Evolutionary conservation across 2,797 vertebrate species (phyloP).

Genomic region (Lagodon rhomboides): DNA sequence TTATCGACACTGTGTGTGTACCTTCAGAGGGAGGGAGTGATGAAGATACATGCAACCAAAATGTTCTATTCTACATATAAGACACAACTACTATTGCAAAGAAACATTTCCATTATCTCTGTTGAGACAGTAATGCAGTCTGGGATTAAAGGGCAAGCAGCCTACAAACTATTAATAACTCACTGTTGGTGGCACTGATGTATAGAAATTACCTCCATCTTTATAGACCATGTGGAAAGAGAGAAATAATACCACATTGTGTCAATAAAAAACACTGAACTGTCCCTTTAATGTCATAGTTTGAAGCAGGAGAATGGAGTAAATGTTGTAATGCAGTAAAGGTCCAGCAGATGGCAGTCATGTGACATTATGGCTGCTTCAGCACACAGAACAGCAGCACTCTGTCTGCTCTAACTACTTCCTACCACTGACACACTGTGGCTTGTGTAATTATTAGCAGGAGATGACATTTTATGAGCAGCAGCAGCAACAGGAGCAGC

Average conservation of each 20-base stretch:
- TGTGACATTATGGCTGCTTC: constrained; percentile 12
- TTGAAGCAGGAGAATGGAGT: background rate
- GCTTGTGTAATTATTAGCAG: background rate
- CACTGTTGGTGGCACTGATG: background rate
- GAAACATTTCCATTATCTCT: background rate
- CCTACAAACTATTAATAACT: background rate
- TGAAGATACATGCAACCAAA: background rate
- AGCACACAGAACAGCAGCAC: background rate
- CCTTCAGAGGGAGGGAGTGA: background rate
- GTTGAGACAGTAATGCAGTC: background rate
- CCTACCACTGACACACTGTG: background rate
- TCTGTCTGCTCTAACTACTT: background rate
- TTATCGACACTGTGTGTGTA: background rate
- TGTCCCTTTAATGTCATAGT: background rate
- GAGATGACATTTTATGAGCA: constrained; percentile 15
- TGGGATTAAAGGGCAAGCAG: background rate
- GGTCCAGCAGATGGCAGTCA: constrained; percentile 67
- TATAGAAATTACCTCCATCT: background rate
- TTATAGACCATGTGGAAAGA: background rate
- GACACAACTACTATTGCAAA: background rate
- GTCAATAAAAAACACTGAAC: background rate
- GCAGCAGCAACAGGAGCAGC: background rate
- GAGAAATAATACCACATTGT: background rate
- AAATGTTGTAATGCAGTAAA: constrained; percentile 25
- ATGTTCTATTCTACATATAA: background rate